Evolutionary conservation across 2,888 invertebrate genomes (phyloP).

Genomic region (Euzophera pinguis): DNA sequence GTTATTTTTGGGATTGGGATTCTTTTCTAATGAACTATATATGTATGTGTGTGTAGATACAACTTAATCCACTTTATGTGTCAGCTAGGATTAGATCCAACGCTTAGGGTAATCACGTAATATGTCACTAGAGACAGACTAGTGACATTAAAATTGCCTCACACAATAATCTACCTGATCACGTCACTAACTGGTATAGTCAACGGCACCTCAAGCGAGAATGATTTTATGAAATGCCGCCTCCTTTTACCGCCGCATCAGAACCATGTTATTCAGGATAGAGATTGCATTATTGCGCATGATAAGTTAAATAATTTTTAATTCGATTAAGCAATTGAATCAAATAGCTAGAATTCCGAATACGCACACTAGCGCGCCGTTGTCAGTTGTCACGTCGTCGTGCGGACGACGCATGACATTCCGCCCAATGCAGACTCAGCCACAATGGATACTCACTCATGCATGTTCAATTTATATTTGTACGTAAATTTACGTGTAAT

Average conservation of each 20-base stretch:
- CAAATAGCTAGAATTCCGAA: slow-evolving; percentile 23
- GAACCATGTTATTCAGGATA: too few relatives aligned
- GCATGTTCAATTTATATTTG: not conserved
- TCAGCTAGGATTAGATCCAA: not conserved
- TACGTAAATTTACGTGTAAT: not conserved
- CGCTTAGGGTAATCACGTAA: not conserved
- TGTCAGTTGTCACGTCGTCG: slow-evolving; percentile 23
- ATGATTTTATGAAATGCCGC: too few relatives aligned
- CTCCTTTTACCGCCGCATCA: too few relatives aligned
- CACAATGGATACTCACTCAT: slow-evolving; percentile 7
- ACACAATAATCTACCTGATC: not conserved
- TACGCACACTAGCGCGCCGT: slow-evolving; percentile 15
- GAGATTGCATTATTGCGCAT: too few relatives aligned
- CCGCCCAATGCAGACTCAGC: slow-evolving; percentile 29
- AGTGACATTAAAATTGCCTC: not conserved
- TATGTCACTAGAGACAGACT: not conserved
- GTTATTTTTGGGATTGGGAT: too few relatives aligned
- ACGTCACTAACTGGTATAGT: not conserved
- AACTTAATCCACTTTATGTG: not conserved
- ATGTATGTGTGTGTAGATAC: not conserved
- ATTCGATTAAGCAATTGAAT: too few relatives aligned
- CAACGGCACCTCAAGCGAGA: too few relatives aligned
- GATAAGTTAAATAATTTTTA: too few relatives aligned
- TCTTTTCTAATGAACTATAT: too few relatives aligned
- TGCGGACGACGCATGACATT: slow-evolving; percentile 23